Evolutionary conservation across 2,888 invertebrate genomes (phyloP), one percentile per base, ranked within the genome.

Genomic region (Phortica okadai): DNA sequence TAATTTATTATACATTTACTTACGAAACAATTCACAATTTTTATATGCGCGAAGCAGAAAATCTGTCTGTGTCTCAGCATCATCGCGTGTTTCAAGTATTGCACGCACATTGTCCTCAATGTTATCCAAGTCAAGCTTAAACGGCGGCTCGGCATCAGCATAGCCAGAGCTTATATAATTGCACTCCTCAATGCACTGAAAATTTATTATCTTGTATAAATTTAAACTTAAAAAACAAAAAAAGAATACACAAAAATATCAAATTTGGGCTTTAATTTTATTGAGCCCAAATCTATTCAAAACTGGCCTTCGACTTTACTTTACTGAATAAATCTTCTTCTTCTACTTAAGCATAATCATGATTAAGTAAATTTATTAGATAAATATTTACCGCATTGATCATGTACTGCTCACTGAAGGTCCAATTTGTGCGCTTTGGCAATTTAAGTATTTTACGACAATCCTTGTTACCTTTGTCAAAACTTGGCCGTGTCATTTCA

Each of bases 101-200:
- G 0, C 64, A 2, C 74, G 7, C 62, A 87, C 21, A 69, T 84
- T 86, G 2, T 45, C 41, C 16, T 16, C 45, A 5, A 86, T 75
- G 11, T 77, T 78, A 25, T 10, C 54, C 73, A 82, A 64, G 75
- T 87, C 86, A 74, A 87, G 45, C 0, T 70, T 75, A 73, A 69
- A 83, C 1, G 87, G 86, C 1, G 86, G 85, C 75, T 84, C 84
- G 7, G 77, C 75, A 2, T 83, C 83, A 1, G 77, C 82, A 58
- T 87, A 87, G 7, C 87, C 87, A 5, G 79, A 81, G 73, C 76
- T 73, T 2, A 87, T 76, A 58, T 64, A 87, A 70, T 83, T 83
- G 72, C 88, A 87, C 78, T 87, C 87, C 77, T 87, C 86, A 64
- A 86, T 69, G 78, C 87, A 87, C 87, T 87, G 64, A 1, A 8